phyloP scores from a whole-genome alignment of 2,888 invertebrate species.

The Aspidapion aeneum region DNA sequence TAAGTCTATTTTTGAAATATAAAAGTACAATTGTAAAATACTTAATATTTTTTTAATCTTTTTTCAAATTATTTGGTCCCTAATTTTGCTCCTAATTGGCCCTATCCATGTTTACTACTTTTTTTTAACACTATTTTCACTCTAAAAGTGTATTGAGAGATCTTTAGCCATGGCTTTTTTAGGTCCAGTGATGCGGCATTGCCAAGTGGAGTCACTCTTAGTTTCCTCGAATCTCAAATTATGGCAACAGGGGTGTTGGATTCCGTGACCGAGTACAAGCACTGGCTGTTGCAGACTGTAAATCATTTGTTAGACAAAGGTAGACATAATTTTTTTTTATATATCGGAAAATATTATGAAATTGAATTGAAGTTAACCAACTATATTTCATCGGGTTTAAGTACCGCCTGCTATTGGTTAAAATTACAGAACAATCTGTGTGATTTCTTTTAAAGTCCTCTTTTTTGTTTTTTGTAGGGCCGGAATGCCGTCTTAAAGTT shows the following conservation, averaged over 20 bases:
- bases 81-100: too few species aligned
- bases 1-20: too few species aligned
- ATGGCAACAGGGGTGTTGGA: slow-evolving; percentile 65
- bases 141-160: too few species aligned
- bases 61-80: too few species aligned
- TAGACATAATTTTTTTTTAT: slow-evolving; percentile 38
- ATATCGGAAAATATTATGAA: too few species aligned
- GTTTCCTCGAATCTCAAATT: slow-evolving; percentile 72
- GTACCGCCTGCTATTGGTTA: not conserved
- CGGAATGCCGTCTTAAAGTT: slow-evolving; percentile 67
- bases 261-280: slow-evolving; percentile 69
- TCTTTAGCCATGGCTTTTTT: slow-evolving; percentile 26
- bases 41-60: too few species aligned
- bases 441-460: not conserved
- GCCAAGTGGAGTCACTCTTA: slow-evolving; percentile 52
- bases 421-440: not conserved
- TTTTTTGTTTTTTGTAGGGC: slow-evolving; percentile 48
- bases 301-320: slow-evolving; percentile 63
- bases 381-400: too few species aligned
- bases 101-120: too few species aligned
- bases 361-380: too few species aligned
- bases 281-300: slow-evolving; percentile 64
- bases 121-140: too few species aligned
- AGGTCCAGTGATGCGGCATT: slow-evolving; percentile 38
- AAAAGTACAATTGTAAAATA: too few species aligned